Base-by-base conservation (phyloP, 2,888 invertebrate species). In the Oligia strigilis region DNA sequence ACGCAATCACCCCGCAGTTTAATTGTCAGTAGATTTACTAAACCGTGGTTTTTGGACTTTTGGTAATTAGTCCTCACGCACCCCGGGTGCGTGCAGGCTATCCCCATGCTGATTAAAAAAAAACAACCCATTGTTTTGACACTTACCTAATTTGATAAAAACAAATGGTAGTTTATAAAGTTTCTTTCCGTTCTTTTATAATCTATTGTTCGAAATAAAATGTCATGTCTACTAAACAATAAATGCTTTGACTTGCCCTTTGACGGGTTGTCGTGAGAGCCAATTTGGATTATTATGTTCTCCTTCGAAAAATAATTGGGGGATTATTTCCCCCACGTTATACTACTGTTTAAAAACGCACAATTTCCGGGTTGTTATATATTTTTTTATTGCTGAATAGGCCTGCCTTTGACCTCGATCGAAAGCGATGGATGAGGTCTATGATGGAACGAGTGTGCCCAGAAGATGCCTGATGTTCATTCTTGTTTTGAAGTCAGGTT, bases 361-460 rank as follows among this genome's bases (percentile, higher is more conserved):
- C 40, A 58, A 36, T 76, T 69, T 69, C 62, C 64, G 58, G 49
- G 49, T 82, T 58, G 36, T 75, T 76, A 17, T 58, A 2, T 3
- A 40, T 55, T 55, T 55, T 55, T 55, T 23, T 19, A 55, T 55
- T 55, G 19, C 1, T 55, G 55, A 19, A 19, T 55, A 8, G 8
- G 3, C 23, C 2, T 19, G 19, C 6, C 6, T 23, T 23, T 58
- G 58, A 58, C 58, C 23, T 58, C 58, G 3, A 23, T 58, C 9
- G 23, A 58, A 58, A 23, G 23, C 23, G 2, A 23, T 58, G 55
- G 55, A 9, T 58, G 8, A 23, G 55, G 52, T 52, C 5, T 52
- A 19, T 19, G 17, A 55, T 23, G 23, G 23, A 23, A 58, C 23
- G 23, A 23, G 58, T 9, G 23, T 23, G 23, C 9, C 58, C 58